Percentiles rank a stretch among this genome's conserved stretches.
These are phyloP conservation scores for Trissolcus basalis DNA, from an alignment of 1,140 invertebrate species.

Conservation along the genomic window DNA sequence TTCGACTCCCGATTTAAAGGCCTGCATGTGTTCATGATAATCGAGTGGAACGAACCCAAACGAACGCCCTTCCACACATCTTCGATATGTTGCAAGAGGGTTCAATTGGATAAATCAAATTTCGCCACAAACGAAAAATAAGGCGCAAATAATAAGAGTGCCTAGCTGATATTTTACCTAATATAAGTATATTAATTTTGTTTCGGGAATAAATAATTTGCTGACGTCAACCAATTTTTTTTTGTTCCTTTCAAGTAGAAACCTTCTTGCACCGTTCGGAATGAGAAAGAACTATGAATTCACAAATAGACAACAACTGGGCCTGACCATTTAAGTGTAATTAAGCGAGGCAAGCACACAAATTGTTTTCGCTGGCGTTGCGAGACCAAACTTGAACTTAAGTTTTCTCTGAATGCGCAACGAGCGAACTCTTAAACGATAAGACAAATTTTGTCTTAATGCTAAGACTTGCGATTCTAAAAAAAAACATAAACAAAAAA, in stretches of 20 bases:
- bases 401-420: constrained; percentile 1
- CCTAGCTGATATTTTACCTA: too few relatives aligned
- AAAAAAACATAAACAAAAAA: constrained; percentile 16
- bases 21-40: constrained; percentile 16
- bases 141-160: constrained; percentile 6
- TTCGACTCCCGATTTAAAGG: constrained; percentile 17
- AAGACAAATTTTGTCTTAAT: not conserved
- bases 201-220: not conserved
- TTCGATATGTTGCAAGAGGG: constrained; percentile 57
- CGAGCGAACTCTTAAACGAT: not conserved
- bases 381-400: not conserved
- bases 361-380: not conserved
- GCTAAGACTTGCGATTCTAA: not conserved
- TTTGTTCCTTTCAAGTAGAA: constrained; percentile 29
- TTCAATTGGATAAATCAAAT: constrained; percentile 32
- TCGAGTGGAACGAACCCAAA: constrained; percentile 12
- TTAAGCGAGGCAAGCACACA: constrained; percentile 10
- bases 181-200: too few relatives aligned
- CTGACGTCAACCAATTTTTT: constrained; percentile 14
- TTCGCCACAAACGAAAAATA: constrained; percentile 5
- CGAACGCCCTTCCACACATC: constrained; percentile 35
- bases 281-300: constrained; percentile 23
- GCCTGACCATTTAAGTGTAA: constrained; percentile 31
- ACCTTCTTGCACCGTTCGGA: constrained; percentile 54
- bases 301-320: constrained; percentile 41